Evolutionary conservation across 1,140 invertebrate species (phyloP).

Genomic region (Orchesella cincta): DNA sequence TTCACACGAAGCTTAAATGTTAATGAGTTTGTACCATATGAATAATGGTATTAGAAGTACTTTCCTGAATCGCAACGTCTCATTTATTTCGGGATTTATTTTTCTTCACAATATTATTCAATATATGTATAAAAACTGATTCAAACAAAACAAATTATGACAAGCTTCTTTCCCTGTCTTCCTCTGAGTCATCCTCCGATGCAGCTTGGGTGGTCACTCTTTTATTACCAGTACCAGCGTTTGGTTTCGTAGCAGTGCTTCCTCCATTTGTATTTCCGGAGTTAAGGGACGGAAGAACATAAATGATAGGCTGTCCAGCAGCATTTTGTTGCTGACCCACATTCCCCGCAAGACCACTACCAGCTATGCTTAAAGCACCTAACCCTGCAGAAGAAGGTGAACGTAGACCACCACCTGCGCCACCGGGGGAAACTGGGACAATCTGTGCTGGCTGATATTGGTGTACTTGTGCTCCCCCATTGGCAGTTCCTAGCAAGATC

Average conservation of each 20-base stretch:
- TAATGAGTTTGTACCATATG: no score
- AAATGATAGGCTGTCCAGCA: background rate
- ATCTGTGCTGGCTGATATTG: background rate
- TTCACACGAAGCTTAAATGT: no score
- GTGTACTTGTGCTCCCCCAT: background rate
- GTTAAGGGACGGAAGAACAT: background rate
- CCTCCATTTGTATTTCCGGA: background rate
- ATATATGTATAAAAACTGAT: background rate
- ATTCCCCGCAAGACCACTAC: background rate
- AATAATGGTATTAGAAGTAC: no score
- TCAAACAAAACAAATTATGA: background rate
- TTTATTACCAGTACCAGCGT: background rate
- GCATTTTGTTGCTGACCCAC: background rate
- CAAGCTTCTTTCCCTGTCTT: background rate
- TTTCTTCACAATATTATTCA: no score
- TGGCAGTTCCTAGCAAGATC: background rate
- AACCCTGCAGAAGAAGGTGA: background rate
- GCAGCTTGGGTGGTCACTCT: background rate
- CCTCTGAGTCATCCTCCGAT: conserved; percentile 7
- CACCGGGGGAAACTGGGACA: background rate
- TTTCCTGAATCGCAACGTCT: no score
- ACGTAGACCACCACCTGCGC: background rate
- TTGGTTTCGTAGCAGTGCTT: background rate
- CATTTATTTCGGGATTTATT: no score
- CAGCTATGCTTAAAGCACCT: background rate